phyloP scores from a whole-genome alignment of 2,888 invertebrate genomes.

The Mythimna impura region DNA sequence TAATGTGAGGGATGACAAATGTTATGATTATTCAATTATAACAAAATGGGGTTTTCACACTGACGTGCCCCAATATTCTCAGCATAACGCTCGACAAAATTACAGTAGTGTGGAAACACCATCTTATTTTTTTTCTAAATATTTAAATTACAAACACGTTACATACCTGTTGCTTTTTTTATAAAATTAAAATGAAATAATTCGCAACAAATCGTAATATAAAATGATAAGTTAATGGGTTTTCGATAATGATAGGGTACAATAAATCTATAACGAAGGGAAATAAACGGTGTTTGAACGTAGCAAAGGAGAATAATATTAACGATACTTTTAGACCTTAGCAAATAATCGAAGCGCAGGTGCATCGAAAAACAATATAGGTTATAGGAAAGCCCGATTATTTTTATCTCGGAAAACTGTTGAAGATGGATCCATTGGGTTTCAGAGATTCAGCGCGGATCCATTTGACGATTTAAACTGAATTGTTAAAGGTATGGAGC shows the following conservation, averaged over 20 bases:
- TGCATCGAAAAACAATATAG: not conserved
- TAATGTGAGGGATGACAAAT: slow-evolving; percentile 39
- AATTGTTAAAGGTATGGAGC: too few relatives aligned
- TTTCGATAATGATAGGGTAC: slow-evolving; percentile 3
- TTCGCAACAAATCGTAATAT: not conserved
- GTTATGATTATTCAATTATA: slow-evolving; percentile 12
- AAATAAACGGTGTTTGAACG: slow-evolving; percentile 32
- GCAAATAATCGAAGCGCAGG: not conserved
- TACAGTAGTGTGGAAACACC: slow-evolving; percentile 11
- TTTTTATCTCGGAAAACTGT: not conserved
- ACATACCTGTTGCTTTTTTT: not conserved
- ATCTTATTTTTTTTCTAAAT: not conserved
- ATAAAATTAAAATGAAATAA: not conserved
- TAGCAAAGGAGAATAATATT: slow-evolving; percentile 22
- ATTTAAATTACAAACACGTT: slow-evolving; percentile 3
- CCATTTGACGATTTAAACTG: too few relatives aligned
- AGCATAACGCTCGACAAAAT: not conserved
- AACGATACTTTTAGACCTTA: not conserved
- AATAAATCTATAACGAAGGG: slow-evolving; percentile 26
- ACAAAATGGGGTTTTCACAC: slow-evolving; percentile 6
- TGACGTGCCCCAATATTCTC: not conserved
- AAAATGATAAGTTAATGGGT: not conserved
- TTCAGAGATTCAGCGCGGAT: too few relatives aligned
- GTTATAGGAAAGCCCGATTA: too few relatives aligned
- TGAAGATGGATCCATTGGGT: not conserved